Evolutionary conservation across 2,888 invertebrate genomes (phyloP), one percentile per base, ranked within the genome.

Genomic region (Oligia latruncula): DNA sequence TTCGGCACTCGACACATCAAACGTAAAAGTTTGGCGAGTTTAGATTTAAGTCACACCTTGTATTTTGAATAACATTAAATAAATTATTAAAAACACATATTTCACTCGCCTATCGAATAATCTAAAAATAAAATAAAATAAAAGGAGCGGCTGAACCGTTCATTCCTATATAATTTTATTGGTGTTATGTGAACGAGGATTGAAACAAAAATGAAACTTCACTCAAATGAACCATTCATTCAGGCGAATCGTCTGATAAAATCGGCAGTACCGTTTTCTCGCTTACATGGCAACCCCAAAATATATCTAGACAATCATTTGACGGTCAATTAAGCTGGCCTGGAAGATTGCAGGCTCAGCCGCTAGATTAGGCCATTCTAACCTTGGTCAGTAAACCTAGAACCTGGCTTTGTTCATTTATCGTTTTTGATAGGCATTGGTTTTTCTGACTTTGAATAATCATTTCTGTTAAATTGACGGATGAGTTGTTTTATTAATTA

Each of bases 311-410:
- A 87, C 83, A 87, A 87, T 87, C 74, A 87, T 87, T 90, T 87
- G 87, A 86, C 81, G 90, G 86, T 86, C 86, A 83, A 89, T 87
- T 89, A 87, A 80, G 83, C 87, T 76, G 55, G 72, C 79, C 70
- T 78, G 62, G 73, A 87, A 88, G 85, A 88, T 88, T 84, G 83
- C 81, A 74, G 73, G 71, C 78, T 82, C 83, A 90, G 81, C 81
- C 67, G 49, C 15, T n/a, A 77, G 87, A 85, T 81, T 80, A 84
- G 71, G 75, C 40, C 60, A 75, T 55, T 70, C 58, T 64, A 78
- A 77, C 71, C 67, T 65, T 43, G 64, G 70, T 29, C 65, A 78
- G 71, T 68, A 74, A 40, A 40, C 40, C 40, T 40, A 84, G 60
- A 78, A 77, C 55, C 78, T 78, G 71, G 70, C 74, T 74, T 64